A percentile compares a stretch with the other conserved stretches of the same genome.
Evolutionary conservation across 64 coral and sea anemone genomes (phyloP).

Genomic region (Actinia tenebrosa): DNA sequence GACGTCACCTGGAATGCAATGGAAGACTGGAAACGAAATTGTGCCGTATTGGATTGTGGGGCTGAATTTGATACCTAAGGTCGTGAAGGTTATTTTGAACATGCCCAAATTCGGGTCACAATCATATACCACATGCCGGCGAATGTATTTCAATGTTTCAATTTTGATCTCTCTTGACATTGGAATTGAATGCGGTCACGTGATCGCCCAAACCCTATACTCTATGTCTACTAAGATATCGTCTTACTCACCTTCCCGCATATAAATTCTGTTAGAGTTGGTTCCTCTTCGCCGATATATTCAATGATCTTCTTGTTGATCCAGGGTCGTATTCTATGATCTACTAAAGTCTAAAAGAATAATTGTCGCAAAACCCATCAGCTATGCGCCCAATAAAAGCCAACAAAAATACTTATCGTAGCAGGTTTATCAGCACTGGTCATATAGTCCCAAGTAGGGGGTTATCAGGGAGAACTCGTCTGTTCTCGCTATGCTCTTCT

Average conservation of each 20-base stretch:
- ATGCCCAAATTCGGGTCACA: too few relatives aligned
- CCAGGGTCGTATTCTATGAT: constrained; percentile 99
- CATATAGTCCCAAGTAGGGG: background rate
- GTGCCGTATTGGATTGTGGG: background rate
- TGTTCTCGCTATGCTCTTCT: background rate
- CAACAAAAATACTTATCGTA: background rate
- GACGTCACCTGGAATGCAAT: background rate
- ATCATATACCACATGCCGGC: too few relatives aligned
- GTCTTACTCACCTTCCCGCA: constrained; percentile 79
- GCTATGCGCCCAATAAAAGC: background rate
- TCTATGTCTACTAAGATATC: background rate
- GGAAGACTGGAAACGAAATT: too few relatives aligned
- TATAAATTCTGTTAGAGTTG: constrained; percentile 93
- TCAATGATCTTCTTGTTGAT: constrained; percentile 99
- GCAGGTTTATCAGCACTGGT: background rate
- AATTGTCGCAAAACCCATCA: background rate
- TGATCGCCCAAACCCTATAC: background rate
- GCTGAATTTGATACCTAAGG: too few relatives aligned
- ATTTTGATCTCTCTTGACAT: background rate
- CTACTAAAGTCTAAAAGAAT: constrained; percentile 88
- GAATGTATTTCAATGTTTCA: too few relatives aligned
- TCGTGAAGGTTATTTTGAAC: too few relatives aligned
- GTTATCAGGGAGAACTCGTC: background rate
- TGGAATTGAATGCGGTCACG: background rate
- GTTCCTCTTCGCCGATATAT: constrained; percentile 98